Evolutionary conservation across 2,797 vertebrate species (phyloP).

Genomic region (Prunella strophiata): DNA sequence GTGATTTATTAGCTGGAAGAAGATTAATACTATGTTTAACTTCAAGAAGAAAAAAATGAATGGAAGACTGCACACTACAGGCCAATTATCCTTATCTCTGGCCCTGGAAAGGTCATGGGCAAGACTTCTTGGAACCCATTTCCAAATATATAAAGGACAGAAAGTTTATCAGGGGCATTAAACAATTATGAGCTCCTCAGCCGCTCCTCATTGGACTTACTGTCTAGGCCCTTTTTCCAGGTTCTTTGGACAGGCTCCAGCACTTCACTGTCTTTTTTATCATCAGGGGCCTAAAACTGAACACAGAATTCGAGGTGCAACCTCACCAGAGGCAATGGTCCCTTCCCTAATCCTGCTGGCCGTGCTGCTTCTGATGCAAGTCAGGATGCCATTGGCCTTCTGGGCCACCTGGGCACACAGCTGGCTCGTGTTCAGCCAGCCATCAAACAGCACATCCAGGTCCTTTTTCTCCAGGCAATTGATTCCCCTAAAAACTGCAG

Average conservation of each 20-base stretch:
- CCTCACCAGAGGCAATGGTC: neutral
- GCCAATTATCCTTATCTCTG: neutral
- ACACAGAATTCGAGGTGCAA: neutral
- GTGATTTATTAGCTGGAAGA: neutral
- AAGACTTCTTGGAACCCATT: neutral
- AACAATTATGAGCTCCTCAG: neutral
- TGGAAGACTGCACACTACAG: neutral
- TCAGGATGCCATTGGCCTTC: neutral
- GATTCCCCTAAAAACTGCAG: neutral
- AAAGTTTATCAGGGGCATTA: neutral
- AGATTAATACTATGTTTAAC: neutral
- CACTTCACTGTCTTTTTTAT: neutral
- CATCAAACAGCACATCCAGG: fast-evolving
- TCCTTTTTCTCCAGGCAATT: neutral
- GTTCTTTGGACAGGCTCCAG: neutral
- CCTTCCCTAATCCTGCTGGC: neutral
- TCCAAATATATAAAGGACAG: neutral
- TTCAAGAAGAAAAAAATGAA: neutral
- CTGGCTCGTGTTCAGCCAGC: fast-evolving
- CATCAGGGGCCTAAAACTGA: neutral
- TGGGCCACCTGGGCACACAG: neutral
- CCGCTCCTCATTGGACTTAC: neutral
- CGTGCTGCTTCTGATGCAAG: neutral
- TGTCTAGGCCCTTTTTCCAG: neutral
- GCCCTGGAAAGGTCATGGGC: neutral